phyloP scores from a whole-genome alignment of 92 coral and sea anemone species.

The Heliopora coerulea region DNA sequence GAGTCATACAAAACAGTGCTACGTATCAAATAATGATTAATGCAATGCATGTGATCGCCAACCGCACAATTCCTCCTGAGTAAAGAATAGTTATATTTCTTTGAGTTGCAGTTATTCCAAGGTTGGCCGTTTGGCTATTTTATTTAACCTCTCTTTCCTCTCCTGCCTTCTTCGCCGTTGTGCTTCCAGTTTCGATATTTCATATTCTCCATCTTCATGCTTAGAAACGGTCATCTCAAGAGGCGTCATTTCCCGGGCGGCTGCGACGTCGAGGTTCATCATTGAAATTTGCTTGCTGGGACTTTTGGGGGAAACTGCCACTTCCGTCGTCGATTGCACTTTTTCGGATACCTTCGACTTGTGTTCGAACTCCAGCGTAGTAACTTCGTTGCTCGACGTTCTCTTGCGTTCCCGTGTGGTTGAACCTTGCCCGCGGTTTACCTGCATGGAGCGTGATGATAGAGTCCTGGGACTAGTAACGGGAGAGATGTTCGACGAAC shows the following conservation, averaged over 20 bases:
- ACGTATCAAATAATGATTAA: too few relatives aligned
- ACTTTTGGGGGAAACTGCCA: slow-evolving; percentile 17
- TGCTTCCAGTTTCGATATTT: slow-evolving; percentile 59
- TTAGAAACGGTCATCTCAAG: slow-evolving; percentile 75
- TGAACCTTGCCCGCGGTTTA: neutral
- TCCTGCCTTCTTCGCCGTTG: slow-evolving; percentile 56
- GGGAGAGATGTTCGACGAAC: neutral
- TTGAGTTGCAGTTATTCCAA: neutral
- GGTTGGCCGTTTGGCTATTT: slow-evolving; percentile 5
- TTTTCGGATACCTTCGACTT: neutral
- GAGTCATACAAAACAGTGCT: too few relatives aligned
- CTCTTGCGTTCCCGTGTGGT: slow-evolving; percentile 31
- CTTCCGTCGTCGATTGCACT: slow-evolving; percentile 36
- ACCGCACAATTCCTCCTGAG: too few relatives aligned
- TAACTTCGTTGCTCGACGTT: slow-evolving; percentile 17
- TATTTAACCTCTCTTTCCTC: slow-evolving; percentile 63
- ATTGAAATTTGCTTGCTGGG: slow-evolving; percentile 48
- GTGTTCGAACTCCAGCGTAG: slow-evolving; percentile 41
- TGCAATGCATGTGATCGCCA: too few relatives aligned
- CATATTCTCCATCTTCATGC: slow-evolving; percentile 67
- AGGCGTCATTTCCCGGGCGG: slow-evolving; percentile 58
- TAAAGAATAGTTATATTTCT: neutral
- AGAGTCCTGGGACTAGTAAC: slow-evolving; percentile 11
- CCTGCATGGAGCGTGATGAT: neutral
- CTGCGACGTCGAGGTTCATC: slow-evolving; percentile 53